phyloP scores from a whole-genome alignment of 2,113 vertebrate species.

The Lontra canadensis region DNA sequence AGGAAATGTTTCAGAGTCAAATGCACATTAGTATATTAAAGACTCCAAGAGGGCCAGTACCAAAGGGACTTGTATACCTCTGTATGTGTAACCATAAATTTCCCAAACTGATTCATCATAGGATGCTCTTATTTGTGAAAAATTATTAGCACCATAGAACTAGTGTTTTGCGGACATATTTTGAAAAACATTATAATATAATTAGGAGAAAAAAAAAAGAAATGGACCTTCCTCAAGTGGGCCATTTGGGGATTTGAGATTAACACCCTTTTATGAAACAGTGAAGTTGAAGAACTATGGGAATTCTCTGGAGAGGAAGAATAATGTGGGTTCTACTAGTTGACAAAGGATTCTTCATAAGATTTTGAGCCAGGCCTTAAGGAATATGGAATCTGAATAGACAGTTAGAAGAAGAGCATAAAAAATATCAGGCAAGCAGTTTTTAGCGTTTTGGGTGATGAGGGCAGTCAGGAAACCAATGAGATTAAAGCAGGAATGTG shows the following conservation, averaged over 20 bases:
- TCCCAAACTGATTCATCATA: background rate
- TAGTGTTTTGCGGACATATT: background rate
- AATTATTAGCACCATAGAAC: background rate
- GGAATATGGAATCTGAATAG: slow-evolving; percentile 1
- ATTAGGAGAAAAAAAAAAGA: slow-evolving; percentile 53
- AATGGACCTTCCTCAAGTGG: slow-evolving; percentile 15
- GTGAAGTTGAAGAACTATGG: background rate
- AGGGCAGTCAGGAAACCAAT: background rate
- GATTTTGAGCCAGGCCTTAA: background rate
- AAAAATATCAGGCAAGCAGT: background rate
- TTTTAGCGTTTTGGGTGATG: background rate
- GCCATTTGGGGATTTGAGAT: slow-evolving; percentile 21
- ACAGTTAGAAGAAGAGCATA: background rate
- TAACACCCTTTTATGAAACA: slow-evolving; percentile 45
- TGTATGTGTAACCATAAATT: background rate
- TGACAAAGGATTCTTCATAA: background rate
- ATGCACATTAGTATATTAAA: background rate
- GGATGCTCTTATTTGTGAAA: slow-evolving; percentile 41
- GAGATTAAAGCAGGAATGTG: slow-evolving; percentile 8
- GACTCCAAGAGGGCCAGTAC: background rate
- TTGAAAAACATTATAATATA: slow-evolving; percentile 32
- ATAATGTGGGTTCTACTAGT: background rate
- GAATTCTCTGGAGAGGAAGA: background rate
- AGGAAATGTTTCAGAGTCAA: background rate
- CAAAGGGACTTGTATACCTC: background rate